A percentile compares a stretch with the other conserved stretches of the same genome.
These are phyloP conservation scores for Drosophila conformis DNA, from an alignment of 2,888 invertebrate species.

Conservation along the genomic window DNA sequence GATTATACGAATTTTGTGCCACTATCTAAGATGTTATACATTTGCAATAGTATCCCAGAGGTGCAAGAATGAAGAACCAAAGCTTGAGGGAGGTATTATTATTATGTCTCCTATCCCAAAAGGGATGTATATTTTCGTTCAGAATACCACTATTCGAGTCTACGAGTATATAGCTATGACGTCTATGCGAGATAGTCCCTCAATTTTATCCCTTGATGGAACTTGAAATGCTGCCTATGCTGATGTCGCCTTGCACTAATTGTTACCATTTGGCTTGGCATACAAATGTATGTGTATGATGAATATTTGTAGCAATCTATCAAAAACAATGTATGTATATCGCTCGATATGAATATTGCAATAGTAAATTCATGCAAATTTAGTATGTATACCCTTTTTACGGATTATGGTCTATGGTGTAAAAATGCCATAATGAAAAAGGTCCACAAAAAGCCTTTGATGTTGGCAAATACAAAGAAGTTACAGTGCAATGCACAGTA, in stretches of 20 bases:
- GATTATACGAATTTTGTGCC: background rate
- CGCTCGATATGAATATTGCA: background rate
- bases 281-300: background rate
- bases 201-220: background rate
- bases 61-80: background rate
- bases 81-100: background rate
- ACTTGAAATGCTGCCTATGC: background rate
- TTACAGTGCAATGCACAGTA: slow-evolving; percentile 48
- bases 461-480: slow-evolving; percentile 71
- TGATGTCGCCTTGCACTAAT: background rate
- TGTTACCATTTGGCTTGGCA: background rate
- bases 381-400: slow-evolving; percentile 27
- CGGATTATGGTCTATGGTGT: slow-evolving; percentile 31
- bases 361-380: slow-evolving; percentile 1
- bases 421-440: slow-evolving; percentile 65
- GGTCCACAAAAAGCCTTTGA: slow-evolving; percentile 65
- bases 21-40: background rate
- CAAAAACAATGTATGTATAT: background rate
- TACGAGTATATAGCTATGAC: too few relatives aligned
- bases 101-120: background rate
- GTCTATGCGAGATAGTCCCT: background rate
- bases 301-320: background rate
- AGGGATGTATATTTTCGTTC: background rate
- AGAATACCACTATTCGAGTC: background rate
- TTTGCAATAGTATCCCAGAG: background rate